A percentile compares a stretch with the other conserved stretches of the same genome.
Evolutionary conservation across 1,140 invertebrate species (phyloP).

Genomic region (Leptinotarsa texana): DNA sequence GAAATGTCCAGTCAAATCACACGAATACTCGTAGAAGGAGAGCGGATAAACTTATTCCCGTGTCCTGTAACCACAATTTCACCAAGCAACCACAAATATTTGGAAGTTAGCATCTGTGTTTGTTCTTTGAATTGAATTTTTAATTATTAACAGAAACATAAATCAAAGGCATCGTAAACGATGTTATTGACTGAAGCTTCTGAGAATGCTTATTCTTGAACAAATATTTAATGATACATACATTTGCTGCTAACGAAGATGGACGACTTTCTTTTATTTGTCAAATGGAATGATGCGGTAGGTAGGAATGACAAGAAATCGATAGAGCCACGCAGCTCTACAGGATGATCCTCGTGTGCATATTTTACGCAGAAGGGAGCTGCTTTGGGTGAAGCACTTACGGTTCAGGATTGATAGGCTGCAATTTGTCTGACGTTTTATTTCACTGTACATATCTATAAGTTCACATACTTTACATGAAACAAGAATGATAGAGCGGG

Average conservation of each 20-base stretch:
- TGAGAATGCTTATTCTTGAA: constrained; percentile 17
- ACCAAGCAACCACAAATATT: constrained; percentile 7
- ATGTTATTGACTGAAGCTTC: constrained; percentile 9
- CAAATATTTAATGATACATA: constrained; percentile 19
- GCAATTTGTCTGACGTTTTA: too few relatives aligned
- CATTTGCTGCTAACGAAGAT: constrained; percentile 9
- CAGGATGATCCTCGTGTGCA: not conserved
- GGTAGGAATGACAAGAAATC: constrained; percentile 5
- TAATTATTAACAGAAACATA: constrained; percentile 19
- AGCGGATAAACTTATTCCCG: not conserved
- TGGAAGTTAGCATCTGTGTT: constrained; percentile 6
- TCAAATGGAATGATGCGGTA: constrained; percentile 5
- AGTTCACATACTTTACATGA: too few relatives aligned
- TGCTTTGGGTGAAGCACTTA: too few relatives aligned
- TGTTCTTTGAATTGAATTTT: constrained; percentile 10
- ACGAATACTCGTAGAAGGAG: not conserved
- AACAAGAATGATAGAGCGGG: too few relatives aligned
- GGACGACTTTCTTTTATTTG: constrained; percentile 1
- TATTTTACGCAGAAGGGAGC: too few relatives aligned
- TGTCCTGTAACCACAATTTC: not conserved
- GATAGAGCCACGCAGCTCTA: not conserved
- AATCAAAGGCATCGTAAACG: constrained; percentile 19
- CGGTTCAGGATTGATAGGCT: too few relatives aligned
- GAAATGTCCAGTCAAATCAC: not conserved
- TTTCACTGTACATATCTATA: too few relatives aligned